Conservation (phyloP, 2,113 vertebrate species). For the Oreocharis arfaki region DNA sequence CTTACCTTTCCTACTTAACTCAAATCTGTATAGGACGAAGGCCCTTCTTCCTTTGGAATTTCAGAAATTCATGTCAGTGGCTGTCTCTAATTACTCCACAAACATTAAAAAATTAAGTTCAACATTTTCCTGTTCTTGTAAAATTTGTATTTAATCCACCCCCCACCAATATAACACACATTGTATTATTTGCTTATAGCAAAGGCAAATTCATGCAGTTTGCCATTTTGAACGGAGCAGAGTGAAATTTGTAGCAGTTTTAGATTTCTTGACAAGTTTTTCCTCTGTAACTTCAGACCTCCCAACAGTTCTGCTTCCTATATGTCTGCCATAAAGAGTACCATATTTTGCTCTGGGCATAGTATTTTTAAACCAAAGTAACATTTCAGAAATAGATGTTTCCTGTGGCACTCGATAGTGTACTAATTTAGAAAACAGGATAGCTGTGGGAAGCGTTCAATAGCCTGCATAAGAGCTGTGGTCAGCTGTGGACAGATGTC, state of each 20-base stretch:
- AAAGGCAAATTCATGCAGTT: not conserved
- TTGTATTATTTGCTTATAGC: not conserved
- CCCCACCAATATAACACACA: not conserved
- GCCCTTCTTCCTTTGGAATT: not conserved
- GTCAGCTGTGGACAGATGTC: not conserved
- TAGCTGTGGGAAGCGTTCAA: not conserved
- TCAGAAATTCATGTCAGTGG: not conserved
- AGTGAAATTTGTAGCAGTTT: not conserved
- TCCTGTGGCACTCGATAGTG: not conserved
- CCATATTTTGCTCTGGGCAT: not conserved
- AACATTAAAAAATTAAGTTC: not conserved
- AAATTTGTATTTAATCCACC: not conserved
- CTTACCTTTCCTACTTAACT: not conserved
- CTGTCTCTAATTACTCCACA: not conserved
- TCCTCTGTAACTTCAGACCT: not conserved
- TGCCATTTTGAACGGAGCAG: not conserved
- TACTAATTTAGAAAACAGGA: not conserved
- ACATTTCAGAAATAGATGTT: not conserved
- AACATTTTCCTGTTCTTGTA: not conserved
- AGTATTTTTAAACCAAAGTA: not conserved
- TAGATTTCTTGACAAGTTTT: not conserved
- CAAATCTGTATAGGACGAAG: not conserved
- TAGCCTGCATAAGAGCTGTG: not conserved
- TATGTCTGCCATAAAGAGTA: not conserved
- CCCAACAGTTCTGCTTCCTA: not conserved